Percentiles rank a stretch among this genome's conserved stretches.
Conservation (phyloP, 2,888 invertebrate genomes). For the Drosophila merina region DNA sequence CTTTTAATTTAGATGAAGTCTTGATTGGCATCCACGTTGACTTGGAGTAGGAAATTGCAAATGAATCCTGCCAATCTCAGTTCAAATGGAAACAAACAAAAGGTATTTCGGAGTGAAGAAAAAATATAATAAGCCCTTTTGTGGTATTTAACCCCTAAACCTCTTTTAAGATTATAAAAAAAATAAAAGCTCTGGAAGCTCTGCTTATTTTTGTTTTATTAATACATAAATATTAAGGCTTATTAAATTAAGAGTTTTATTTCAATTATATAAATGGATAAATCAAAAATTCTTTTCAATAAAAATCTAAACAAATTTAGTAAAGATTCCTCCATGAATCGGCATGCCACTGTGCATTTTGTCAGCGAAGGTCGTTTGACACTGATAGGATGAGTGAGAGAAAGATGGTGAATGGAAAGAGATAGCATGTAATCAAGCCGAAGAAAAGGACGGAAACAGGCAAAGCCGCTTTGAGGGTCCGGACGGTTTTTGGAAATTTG, state of each 20-base stretch:
- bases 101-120: too few species aligned
- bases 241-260: too few species aligned
- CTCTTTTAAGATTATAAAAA: neutral
- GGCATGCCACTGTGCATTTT: slow-evolving; percentile 62
- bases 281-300: neutral
- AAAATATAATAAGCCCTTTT: neutral
- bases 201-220: too few species aligned
- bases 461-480: slow-evolving; percentile 41
- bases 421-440: neutral
- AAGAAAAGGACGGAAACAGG: slow-evolving; percentile 8
- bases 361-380: slow-evolving; percentile 78
- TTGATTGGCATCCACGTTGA: neutral
- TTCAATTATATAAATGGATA: too few species aligned
- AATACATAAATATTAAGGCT: too few species aligned
- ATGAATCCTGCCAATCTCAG: neutral
- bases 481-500: slow-evolving; percentile 70
- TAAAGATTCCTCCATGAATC: neutral
- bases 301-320: neutral
- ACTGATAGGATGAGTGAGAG: slow-evolving; percentile 65
- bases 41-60: slow-evolving; percentile 1
- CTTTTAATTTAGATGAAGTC: slow-evolving; percentile 1
- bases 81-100: neutral
- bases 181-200: too few species aligned
- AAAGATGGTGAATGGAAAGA: slow-evolving; percentile 44
- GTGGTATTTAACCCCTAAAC: neutral